Evolutionary conservation across 2,797 vertebrate species (phyloP), one percentile per base, ranked within the genome.

Genomic region (Gobionotothen gibberifrons): DNA sequence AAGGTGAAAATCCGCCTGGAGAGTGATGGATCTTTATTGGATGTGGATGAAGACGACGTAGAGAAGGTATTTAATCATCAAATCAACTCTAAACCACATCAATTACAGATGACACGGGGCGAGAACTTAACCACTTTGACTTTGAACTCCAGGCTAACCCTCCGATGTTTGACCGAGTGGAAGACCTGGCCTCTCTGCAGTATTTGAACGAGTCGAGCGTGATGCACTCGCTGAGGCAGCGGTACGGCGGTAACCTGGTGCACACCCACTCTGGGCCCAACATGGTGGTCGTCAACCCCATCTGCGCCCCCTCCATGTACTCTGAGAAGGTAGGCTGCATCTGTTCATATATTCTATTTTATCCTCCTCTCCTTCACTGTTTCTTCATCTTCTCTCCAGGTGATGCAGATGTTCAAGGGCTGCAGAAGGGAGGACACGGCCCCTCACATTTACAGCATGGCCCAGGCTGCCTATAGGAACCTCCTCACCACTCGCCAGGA

Each of bases 351-450:
- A 26, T 26, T 26, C 4, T 53, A 61, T 70, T 49, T 32, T 76
- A 13, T 15, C 3, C 11, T 9, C 9, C 19, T 13, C 8, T 66
- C 14, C 15, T 36, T 69, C 15, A 21, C 26, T 19, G 15, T 62
- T 1, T 43, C 1, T 61, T 59, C 58, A 48, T 52, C 9, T 8
- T 49, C 52, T 49, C 49, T 69, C n/a, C 81, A 99, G 98, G 98
- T 99, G 82, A 99, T 99, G 96, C 98, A 99, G 90, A 99, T 99
- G 97, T 99, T 99, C 84, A 99, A 99, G 76, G 97, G 98, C 53
- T 98, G 97, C 85, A 95, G 95, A 68, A 93, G 95, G 69, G 97
- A 99, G 82, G 98, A 99, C 90, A 93, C 93, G 0, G 96, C 97
- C 11, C 97, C 98, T 0, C 98, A 99, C 83, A 94, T 99, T 86